phyloP scores from a whole-genome alignment of 1,140 invertebrate species.

The Drosophila littoralis region DNA sequence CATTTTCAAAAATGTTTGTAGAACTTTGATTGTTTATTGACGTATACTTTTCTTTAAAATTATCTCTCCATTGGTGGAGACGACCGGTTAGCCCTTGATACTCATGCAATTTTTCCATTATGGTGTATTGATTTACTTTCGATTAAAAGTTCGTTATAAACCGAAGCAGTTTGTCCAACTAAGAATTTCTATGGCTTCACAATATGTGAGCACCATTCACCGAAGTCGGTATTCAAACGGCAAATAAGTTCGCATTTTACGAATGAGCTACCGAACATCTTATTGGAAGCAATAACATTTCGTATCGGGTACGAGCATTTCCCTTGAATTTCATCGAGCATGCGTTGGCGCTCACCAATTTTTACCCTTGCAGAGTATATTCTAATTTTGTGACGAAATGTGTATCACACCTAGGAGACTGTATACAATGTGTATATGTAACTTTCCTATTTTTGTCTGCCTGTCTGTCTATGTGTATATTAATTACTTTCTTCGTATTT shows the following conservation, averaged over 20 bases:
- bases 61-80: slow-evolving; percentile 88
- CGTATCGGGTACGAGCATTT: slow-evolving; percentile 19
- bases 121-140: slow-evolving; percentile 13
- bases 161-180: not conserved
- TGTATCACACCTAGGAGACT: not conserved
- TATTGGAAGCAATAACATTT: slow-evolving; percentile 34
- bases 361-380: not conserved
- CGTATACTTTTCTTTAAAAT: slow-evolving; percentile 86
- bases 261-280: not conserved
- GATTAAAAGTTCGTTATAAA: not conserved
- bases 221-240: slow-evolving; percentile 37
- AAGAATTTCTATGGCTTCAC: slow-evolving; percentile 46
- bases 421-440: no score
- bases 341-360: slow-evolving; percentile 42
- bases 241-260: slow-evolving; percentile 27
- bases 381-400: not conserved
- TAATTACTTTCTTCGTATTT: no score
- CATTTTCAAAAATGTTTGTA: slow-evolving; percentile 84
- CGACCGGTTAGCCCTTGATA: slow-evolving; percentile 91
- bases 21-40: slow-evolving; percentile 87
- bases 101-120: slow-evolving; percentile 91
- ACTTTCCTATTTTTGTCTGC: no score
- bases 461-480: no score
- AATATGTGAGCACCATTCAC: slow-evolving; percentile 15
- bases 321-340: slow-evolving; percentile 53